Evolutionary conservation across 1,140 invertebrate genomes (phyloP).

Genomic region (Maniola jurtina): DNA sequence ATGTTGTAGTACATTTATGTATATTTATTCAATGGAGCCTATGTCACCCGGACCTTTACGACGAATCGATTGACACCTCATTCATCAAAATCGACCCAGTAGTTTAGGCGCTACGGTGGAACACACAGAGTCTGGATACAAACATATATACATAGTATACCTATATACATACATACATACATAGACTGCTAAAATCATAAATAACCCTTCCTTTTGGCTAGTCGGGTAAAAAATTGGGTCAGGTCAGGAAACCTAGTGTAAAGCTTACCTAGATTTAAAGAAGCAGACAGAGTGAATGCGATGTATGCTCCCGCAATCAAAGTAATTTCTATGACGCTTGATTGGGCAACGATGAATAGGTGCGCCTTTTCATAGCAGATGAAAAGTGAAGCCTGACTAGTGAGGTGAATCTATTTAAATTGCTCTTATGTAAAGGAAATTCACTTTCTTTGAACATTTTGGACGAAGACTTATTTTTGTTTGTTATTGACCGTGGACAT

Average conservation of each 20-base stretch:
- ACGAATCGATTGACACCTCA: no score
- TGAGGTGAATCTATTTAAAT: background rate
- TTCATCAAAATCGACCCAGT: no score
- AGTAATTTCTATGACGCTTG: conserved; percentile 22
- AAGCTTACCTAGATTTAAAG: conserved; percentile 16
- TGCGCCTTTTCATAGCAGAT: conserved; percentile 1
- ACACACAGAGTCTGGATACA: no score
- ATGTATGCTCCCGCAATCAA: conserved; percentile 19
- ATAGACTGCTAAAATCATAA: no score
- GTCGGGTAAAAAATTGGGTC: no score
- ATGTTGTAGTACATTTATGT: no score
- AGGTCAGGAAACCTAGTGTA: background rate
- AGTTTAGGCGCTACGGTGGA: no score
- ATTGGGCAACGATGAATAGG: conserved; percentile 15
- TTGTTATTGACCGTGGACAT: background rate
- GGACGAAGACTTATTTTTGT: background rate
- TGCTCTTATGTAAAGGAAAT: background rate
- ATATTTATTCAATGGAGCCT: no score
- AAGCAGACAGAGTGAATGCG: conserved; percentile 9
- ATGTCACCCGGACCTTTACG: no score
- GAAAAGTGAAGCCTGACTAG: background rate
- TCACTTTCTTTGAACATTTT: background rate
- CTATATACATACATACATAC: no score
- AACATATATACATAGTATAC: no score
- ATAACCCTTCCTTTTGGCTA: no score